phyloP scores from a whole-genome alignment of 1,140 invertebrate genomes.

The Brachionus plicatilis region DNA sequence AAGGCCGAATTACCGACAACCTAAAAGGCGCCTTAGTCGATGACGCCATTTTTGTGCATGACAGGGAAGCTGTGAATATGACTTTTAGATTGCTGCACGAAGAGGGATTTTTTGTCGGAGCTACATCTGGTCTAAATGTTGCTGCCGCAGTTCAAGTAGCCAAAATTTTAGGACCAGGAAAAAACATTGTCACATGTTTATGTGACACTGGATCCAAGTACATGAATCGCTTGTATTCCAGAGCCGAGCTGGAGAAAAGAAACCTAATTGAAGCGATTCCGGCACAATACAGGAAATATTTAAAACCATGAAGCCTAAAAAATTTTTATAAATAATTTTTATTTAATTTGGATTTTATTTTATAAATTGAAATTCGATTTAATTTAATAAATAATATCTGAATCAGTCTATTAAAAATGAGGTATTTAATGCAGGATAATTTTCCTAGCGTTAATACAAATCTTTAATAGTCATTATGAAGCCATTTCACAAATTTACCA shows the following conservation, averaged over 20 bases:
- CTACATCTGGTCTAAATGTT: conserved; percentile 55
- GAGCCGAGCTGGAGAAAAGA: conserved; percentile 27
- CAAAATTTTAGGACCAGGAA: conserved; percentile 51
- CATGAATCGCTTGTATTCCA: conserved; percentile 36
- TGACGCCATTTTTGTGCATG: conserved; percentile 49
- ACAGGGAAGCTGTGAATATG: conserved; percentile 52
- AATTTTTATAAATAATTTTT: background rate
- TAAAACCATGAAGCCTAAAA: background rate
- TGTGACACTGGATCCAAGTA: conserved; percentile 53
- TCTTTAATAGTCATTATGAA: background rate
- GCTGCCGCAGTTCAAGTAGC: conserved; percentile 49
- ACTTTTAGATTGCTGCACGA: conserved; percentile 53
- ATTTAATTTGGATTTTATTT: background rate
- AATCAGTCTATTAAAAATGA: conserved; percentile 16
- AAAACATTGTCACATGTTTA: conserved; percentile 54
- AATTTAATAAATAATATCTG: conserved; percentile 11
- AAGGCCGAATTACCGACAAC: conserved; percentile 54
- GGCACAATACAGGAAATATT: conserved; percentile 8
- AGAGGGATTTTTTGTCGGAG: conserved; percentile 55
- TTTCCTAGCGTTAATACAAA: background rate
- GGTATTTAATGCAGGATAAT: background rate
- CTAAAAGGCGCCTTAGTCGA: conserved; percentile 52
- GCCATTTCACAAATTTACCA: background rate
- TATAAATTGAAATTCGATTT: background rate
- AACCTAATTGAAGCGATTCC: conserved; percentile 35